Conservation (phyloP, 2,113 vertebrate genomes). For the Takifugu flavidus region DNA sequence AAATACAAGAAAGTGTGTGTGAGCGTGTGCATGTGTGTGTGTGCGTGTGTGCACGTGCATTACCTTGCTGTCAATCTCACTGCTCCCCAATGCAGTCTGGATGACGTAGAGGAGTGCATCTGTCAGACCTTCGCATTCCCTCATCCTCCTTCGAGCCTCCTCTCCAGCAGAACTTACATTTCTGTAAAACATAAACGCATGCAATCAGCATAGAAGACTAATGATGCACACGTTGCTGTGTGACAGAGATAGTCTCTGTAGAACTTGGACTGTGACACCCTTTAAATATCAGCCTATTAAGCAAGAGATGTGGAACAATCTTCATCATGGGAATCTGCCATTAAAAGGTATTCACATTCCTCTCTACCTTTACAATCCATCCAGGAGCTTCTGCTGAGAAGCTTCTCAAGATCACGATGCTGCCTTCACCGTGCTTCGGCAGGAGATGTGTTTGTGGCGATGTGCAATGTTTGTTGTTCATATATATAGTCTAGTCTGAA, state of each 20-base stretch:
- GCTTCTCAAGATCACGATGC: too few species aligned
- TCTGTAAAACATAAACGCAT: conserved; percentile 71
- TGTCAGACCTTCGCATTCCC: conserved; percentile 97
- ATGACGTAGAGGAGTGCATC: conserved; percentile 95
- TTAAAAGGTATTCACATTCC: too few species aligned
- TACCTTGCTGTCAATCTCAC: conserved; percentile 99
- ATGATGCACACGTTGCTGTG: background rate
- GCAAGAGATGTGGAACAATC: conserved; percentile 9
- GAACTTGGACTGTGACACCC: conserved; percentile 16
- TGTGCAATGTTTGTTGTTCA: too few species aligned
- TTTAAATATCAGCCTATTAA: conserved; percentile 50
- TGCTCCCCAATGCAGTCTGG: conserved; percentile 96
- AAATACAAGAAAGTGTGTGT: background rate
- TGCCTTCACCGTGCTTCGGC: too few species aligned
- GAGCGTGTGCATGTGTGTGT: background rate
- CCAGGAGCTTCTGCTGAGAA: too few species aligned
- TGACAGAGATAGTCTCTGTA: background rate
- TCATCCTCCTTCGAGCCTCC: conserved; percentile 95
- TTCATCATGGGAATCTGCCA: too few species aligned
- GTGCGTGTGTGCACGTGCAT: background rate
- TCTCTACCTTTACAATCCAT: too few species aligned
- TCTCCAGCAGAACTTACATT: conserved; percentile 99
- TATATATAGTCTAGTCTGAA: too few species aligned
- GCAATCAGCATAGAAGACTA: conserved; percentile 8
- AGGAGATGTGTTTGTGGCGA: too few species aligned